Percentiles rank a stretch among this genome's conserved stretches.
These are phyloP conservation scores for Trichogramma evanescens DNA, from an alignment of 2,888 invertebrate species.

Conservation along the genomic window DNA sequence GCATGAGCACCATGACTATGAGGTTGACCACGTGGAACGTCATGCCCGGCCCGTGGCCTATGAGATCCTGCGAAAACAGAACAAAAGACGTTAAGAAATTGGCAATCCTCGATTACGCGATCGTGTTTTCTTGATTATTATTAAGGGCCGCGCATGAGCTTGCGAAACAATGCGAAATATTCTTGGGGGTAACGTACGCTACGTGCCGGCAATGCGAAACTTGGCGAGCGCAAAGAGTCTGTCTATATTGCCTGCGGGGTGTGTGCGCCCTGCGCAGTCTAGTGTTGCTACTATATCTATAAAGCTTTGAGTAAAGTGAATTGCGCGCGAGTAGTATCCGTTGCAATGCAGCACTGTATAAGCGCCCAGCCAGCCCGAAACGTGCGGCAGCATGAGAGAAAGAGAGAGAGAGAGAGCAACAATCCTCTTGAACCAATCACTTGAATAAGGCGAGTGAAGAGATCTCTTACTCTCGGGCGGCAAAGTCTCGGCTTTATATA, in stretches of 20 bases:
- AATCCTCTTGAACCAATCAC: constrained; percentile 21
- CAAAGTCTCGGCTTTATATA: background rate
- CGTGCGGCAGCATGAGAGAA: no score
- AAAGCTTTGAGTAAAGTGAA: constrained; percentile 8
- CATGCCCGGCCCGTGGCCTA: constrained; percentile 64
- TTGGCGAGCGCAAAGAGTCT: background rate
- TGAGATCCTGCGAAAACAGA: constrained; percentile 57
- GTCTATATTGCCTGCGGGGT: no score
- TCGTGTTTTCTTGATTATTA: background rate
- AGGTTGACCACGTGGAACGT: constrained; percentile 71
- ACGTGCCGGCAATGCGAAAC: constrained; percentile 7
- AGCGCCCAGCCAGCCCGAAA: no score
- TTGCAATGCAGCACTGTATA: background rate
- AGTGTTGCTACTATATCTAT: no score
- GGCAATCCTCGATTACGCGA: background rate
- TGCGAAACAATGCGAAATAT: constrained; percentile 15
- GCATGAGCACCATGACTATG: constrained; percentile 67
- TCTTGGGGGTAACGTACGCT: background rate
- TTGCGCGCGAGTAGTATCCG: constrained; percentile 4
- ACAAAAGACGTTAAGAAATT: constrained; percentile 1
- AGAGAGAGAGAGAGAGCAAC: background rate
- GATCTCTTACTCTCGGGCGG: constrained; percentile 21
- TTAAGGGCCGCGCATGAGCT: background rate
- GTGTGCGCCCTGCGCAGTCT: no score
- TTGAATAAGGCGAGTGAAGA: constrained; percentile 12